phyloP scores from a whole-genome alignment of 2,888 invertebrate genomes.

The Drosophila recens region DNA sequence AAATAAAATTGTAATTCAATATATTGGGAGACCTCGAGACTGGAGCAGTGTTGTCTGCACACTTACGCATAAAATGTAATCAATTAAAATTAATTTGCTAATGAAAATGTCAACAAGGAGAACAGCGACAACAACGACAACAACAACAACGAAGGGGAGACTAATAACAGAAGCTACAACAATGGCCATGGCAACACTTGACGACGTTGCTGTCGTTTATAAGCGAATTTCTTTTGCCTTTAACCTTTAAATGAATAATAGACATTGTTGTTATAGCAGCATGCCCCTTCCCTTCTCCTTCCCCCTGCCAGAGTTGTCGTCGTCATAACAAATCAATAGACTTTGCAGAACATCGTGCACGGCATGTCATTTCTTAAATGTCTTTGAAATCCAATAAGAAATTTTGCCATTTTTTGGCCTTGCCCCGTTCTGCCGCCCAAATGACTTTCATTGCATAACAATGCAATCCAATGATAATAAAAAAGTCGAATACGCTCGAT shows the following conservation, averaged over 20 bases:
- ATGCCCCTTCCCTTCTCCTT: background rate
- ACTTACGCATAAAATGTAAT: slow-evolving; percentile 74
- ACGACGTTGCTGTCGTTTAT: slow-evolving; percentile 49
- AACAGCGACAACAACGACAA: slow-evolving; percentile 19
- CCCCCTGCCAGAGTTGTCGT: slow-evolving; percentile 8
- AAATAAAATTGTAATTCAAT: slow-evolving; percentile 71
- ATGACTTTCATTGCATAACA: slow-evolving; percentile 66
- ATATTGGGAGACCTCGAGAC: slow-evolving; percentile 52
- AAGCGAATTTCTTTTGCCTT: slow-evolving; percentile 44
- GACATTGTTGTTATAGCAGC: slow-evolving; percentile 72
- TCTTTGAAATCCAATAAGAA: slow-evolving; percentile 70
- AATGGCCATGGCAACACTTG: slow-evolving; percentile 58
- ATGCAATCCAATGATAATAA: slow-evolving; percentile 67
- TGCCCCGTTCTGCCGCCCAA: slow-evolving; percentile 10
- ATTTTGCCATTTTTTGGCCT: slow-evolving; percentile 50
- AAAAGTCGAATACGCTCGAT: slow-evolving; percentile 23
- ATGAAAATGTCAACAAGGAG: slow-evolving; percentile 74
- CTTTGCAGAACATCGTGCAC: slow-evolving; percentile 43
- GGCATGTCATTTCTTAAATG: slow-evolving; percentile 51
- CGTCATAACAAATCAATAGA: slow-evolving; percentile 72
- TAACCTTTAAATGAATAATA: slow-evolving; percentile 65
- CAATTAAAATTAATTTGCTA: slow-evolving; percentile 78
- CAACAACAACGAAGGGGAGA: slow-evolving; percentile 1
- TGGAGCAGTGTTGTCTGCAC: slow-evolving; percentile 49
- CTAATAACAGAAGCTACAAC: slow-evolving; percentile 34